Percentiles rank a stretch among this genome's conserved stretches.
Conservation (phyloP, 2,888 invertebrate genomes). For the Tromatobia lineatoria region DNA sequence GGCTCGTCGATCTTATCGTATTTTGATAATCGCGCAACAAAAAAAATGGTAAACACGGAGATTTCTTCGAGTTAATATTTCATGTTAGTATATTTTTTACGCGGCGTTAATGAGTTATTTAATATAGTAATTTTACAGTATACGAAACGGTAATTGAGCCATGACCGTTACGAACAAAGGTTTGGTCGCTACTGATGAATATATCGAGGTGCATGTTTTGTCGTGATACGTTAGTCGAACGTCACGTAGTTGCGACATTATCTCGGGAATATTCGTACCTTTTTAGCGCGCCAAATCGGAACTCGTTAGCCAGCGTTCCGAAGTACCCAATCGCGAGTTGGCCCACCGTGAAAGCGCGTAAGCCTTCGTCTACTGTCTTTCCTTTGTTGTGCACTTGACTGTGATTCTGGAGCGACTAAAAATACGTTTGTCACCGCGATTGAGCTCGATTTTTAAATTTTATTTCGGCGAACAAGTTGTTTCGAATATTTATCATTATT, state of each 20-base stretch:
- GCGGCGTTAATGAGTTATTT: slow-evolving; percentile 6
- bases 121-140: background rate
- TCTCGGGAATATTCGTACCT: slow-evolving; percentile 32
- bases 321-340: slow-evolving; percentile 24
- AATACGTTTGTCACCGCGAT: slow-evolving; percentile 7
- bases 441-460: background rate
- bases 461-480: background rate
- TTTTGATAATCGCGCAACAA: background rate
- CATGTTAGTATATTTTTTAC: slow-evolving; percentile 7
- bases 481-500: slow-evolving; percentile 3
- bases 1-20: background rate
- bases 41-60: too few relatives aligned
- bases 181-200: background rate
- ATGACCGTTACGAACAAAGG: slow-evolving; percentile 9
- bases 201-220: background rate
- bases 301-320: slow-evolving; percentile 16
- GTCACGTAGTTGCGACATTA: background rate
- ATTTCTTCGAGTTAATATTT: background rate
- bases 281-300: slow-evolving; percentile 18
- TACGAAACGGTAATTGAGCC: slow-evolving; percentile 4
- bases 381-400: slow-evolving; percentile 29
- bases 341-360: slow-evolving; percentile 9
- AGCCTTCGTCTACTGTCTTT: slow-evolving; percentile 9
- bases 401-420: background rate
- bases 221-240: background rate